Evolutionary conservation across 1,140 invertebrate species (phyloP), one percentile per base, ranked within the genome.

Genomic region (Trinorchestia longiramus): DNA sequence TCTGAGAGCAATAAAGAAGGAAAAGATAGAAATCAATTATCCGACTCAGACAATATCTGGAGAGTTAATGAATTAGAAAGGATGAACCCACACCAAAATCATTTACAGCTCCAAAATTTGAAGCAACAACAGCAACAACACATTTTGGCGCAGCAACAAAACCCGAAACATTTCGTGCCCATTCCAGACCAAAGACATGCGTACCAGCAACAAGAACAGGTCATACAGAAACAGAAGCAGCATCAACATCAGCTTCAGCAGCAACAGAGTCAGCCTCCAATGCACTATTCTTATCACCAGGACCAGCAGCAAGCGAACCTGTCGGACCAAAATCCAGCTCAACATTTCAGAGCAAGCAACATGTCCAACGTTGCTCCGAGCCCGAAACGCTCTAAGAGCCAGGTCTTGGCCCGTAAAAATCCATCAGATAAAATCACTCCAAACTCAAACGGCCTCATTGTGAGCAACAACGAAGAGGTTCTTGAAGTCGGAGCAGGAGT

Each of bases 291-390:
- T 94, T 94, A 94, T 94, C 92, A 47, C 44, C 92, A 44, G 43
- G 92, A 43, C 43, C 92, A 94, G 92, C 92, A 94, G 92, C 88
- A 90, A 90, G 44, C 92, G 11, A 94, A 94, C 92, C 92, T 94
- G 43, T 0, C 44, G 40, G 92, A 94, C 92, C 92, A 94, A 94
- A 94, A 43, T 40, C 92, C 92, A 28, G 92, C 92, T 8, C 92
- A 94, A 94, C 92, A 94, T 94, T 94, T 94, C 44, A 94, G 92
- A 94, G 44, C 44, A 17, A 94, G 47, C 92, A 94, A 94, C 92
- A 94, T 47, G 92, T 96, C 96, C 77, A 95, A 95, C 95, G 96
- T 43, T 95, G 90, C 95, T 96, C 96, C 96, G 95, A 95, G 53
- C 95, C 95, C 77, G 87, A 94, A 94, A 44, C 92, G 92, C 92